Base-by-base conservation (phyloP, 2,113 vertebrate species). In the Ibidorhyncha struthersii region DNA sequence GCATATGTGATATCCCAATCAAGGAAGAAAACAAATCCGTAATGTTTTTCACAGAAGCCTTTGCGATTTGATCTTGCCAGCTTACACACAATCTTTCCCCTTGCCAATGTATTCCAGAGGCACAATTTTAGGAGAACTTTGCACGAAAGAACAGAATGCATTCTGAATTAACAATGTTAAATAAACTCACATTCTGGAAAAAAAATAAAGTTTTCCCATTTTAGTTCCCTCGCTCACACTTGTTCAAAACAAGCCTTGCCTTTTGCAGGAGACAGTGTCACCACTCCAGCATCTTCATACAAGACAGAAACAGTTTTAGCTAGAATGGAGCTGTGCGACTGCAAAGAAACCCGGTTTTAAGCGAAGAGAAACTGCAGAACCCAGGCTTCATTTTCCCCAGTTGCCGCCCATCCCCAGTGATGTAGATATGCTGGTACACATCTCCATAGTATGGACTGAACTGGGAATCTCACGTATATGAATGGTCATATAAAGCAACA, bases 31-130 rank as follows among this genome's bases (percentile, higher is more conserved):
- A 65, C 15, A 89, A 76, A 85, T 43, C 55, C 1, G 3, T 34
- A 52, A 87, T 62, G 52, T 82, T 95, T 71, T 91, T 82, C 66
- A 82, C 66, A 73, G 89, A 91, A 80, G 36, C 14, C 36, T 72
- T 89, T 84, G 40, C 65, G 84, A 76, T 63, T 79, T 67, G 14
- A 41, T 72, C 78, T 82, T 85, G 30, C 53, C 62, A 58, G 32
- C 29, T 93, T 65, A 85, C 52, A 82, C 55, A 79, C 0, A 4
- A 19, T 36, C 52, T 43, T 69, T 23, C 19, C 25, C 38, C 40
- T 49, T 4, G 2, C 32, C 79, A 77, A 6, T 12, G 10, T 43
- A 65, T 56, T 86, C 26, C 32, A 63, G 23, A 61, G 14, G n/a
- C 45, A 72, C 6, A 47, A 41, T 40, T 66, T 63, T 21, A 53